Evolutionary conservation across 2,113 vertebrate species (phyloP).

Genomic region (Colaptes auratus): DNA sequence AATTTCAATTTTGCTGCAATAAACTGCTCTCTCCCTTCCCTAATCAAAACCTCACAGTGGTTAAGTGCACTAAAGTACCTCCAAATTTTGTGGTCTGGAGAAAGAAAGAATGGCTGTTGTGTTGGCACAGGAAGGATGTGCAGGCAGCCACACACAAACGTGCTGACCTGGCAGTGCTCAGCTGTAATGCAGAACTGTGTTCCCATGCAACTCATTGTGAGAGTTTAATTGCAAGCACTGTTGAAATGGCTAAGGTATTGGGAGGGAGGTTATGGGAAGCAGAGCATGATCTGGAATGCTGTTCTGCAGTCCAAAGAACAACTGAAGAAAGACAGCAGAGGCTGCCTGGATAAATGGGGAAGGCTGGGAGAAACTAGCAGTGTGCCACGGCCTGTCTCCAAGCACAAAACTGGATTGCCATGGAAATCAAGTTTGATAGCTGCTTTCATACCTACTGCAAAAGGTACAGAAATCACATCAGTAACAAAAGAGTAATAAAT

Average conservation of each 20-base stretch:
- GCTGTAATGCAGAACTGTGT: neutral
- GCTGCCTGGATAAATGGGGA: neutral
- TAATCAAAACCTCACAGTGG: neutral
- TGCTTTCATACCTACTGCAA: neutral
- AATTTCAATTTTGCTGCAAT: neutral
- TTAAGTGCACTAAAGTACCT: neutral
- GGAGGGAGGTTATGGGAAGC: neutral
- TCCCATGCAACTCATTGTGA: neutral
- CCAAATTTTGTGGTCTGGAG: neutral
- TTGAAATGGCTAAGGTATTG: neutral
- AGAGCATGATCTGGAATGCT: neutral
- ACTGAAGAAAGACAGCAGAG: neutral
- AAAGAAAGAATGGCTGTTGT: neutral
- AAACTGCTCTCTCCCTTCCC: neutral
- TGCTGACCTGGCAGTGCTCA: slow-evolving; percentile 26
- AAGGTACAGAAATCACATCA: neutral
- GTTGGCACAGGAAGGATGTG: neutral
- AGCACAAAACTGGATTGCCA: neutral
- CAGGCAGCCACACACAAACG: neutral
- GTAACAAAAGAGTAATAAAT: neutral
- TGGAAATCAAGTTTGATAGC: neutral
- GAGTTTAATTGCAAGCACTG: neutral
- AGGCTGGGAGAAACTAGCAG: neutral
- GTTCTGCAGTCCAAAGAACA: neutral
- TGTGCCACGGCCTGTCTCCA: neutral